Base-by-base conservation (phyloP, 2,797 vertebrate species). In the Emys orbicularis region DNA sequence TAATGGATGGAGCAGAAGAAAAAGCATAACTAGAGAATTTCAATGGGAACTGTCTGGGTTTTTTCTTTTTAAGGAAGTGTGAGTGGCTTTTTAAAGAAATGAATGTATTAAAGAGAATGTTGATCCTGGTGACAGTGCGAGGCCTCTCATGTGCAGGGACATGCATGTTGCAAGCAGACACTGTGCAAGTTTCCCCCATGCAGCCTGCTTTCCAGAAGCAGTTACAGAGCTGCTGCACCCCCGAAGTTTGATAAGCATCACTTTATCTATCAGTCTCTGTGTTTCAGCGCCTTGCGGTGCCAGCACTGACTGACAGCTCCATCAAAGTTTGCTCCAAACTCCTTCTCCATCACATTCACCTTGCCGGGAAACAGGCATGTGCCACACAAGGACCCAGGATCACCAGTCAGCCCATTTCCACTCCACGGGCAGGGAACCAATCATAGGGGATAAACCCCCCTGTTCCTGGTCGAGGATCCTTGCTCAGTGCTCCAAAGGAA, bases 1-100 rank as follows among this genome's bases (percentile, higher is more conserved):
- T 96, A 94, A 95, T 92, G 92, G 74, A 54, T 89, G 81, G 81
- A 93, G 91, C 91, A 97, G 86, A 82, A 84, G 89, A 89, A 88
- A 90, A 90, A 94, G 54, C 74, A 72, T 77, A 81, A 88, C 86
- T 0, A 0, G 84, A 91, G 79, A 90, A 91, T 83, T 83, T 81
- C 0, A 3, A 52, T 85, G 74, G 79, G 90, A 92, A 15, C 93
- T 74, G 80, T 56, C 84, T 96, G 90, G 52, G 34, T 21, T 41
- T 87, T 89, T 95, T 87, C 16, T 84, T 91, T 93, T 84, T 87
- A 80, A 90, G 74, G 79, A 81, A 92, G 21, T 34, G 10, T 94
- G 94, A 94, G 5, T 50, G 53, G 53, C 57, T 61, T n/a, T 90
- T 93, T 90, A 86, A 93, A 90, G 89, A 56, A 94, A 88, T 23